These are phyloP conservation scores for Antheraea pernyi DNA, from an alignment of 1,140 invertebrate species.

Conservation along the genomic window DNA sequence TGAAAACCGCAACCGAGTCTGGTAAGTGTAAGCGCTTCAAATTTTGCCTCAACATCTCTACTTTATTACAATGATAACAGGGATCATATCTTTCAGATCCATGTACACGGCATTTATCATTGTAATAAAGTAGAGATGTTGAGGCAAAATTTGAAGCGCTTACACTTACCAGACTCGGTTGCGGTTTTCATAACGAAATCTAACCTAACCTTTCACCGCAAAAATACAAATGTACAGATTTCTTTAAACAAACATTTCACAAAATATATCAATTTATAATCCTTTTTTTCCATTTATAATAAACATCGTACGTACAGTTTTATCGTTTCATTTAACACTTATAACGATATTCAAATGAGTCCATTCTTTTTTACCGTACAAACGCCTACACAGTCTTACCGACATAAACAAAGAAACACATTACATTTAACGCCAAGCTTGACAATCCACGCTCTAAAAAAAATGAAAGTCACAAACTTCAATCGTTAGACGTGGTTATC, in stretches of 20 bases:
- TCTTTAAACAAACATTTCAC: background rate
- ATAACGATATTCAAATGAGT: slow-evolving; percentile 24
- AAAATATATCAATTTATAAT: background rate
- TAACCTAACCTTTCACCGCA: too few relatives aligned
- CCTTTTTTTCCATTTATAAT: background rate
- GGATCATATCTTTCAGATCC: background rate
- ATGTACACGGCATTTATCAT: background rate
- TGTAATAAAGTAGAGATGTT: background rate
- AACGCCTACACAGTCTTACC: slow-evolving; percentile 25
- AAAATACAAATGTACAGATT: background rate
- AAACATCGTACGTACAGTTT: background rate
- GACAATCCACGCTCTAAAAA: slow-evolving; percentile 24
- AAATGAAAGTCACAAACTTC: too few relatives aligned
- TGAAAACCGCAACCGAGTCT: too few relatives aligned
- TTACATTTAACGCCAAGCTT: slow-evolving; percentile 23
- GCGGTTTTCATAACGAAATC: too few relatives aligned
- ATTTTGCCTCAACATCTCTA: background rate
- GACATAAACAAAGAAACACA: slow-evolving; percentile 30
- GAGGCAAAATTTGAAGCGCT: background rate
- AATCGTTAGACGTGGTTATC: too few relatives aligned
- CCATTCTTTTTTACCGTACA: slow-evolving; percentile 34
- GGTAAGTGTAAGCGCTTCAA: too few relatives aligned
- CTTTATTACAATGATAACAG: background rate
- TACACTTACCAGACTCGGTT: too few relatives aligned
- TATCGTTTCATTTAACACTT: slow-evolving; percentile 3